These are phyloP conservation scores for Epizoanthus illoricatus DNA, from an alignment of 92 coral and sea anemone genomes.

Conservation along the genomic window DNA sequence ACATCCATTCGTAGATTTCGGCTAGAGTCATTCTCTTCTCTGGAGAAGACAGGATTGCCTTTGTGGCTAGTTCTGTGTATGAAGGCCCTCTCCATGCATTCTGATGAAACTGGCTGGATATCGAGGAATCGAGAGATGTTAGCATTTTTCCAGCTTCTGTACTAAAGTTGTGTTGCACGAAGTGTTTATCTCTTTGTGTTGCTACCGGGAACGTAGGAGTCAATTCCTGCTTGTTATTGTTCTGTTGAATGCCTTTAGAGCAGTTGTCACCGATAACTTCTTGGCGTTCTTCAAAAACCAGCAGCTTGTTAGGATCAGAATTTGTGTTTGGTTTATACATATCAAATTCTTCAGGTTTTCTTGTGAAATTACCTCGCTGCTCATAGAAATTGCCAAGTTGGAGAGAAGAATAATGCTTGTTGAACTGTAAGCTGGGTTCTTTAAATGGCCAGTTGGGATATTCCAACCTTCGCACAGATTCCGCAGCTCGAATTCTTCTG, in stretches of 20 bases:
- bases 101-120: background rate
- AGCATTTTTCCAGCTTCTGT: background rate
- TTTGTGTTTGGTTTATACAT: too few species aligned
- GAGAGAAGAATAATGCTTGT: too few species aligned
- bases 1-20: constrained; percentile 33
- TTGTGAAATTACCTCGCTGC: background rate
- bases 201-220: too few species aligned
- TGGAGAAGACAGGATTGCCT: constrained; percentile 17
- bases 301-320: too few species aligned
- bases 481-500: background rate
- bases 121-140: too few species aligned
- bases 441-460: background rate
- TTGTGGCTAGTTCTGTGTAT: constrained; percentile 35
- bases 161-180: background rate
- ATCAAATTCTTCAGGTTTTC: background rate
- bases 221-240: too few species aligned
- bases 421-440: too few species aligned
- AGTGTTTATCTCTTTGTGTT: background rate
- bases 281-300: too few species aligned
- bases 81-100: constrained; percentile 27
- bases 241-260: too few species aligned
- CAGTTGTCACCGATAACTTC: too few species aligned
- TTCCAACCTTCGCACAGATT: background rate
- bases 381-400: too few species aligned
- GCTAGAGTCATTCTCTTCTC: constrained; percentile 26